phyloP scores from a whole-genome alignment of 2,113 vertebrate species.

The Neopipo cinnamomea region DNA sequence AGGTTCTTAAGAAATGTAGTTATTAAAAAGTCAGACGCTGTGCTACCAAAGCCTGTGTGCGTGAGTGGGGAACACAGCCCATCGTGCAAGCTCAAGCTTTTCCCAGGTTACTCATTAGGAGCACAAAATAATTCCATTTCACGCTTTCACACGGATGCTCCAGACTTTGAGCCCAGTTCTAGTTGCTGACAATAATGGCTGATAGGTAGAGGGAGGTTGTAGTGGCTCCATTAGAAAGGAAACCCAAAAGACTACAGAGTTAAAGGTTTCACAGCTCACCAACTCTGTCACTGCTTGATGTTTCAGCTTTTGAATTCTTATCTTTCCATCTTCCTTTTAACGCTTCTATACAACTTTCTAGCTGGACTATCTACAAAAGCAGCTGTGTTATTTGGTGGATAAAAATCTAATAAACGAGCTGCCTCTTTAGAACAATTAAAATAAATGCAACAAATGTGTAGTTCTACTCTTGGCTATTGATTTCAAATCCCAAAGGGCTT shows the following conservation, averaged over 20 bases:
- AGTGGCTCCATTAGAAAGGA: background rate
- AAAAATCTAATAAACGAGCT: background rate
- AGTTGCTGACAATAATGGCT: background rate
- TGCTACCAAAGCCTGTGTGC: background rate
- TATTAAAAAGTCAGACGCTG: background rate
- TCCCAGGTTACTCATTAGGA: background rate
- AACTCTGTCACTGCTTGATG: background rate
- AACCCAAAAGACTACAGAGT: background rate
- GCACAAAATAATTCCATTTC: background rate
- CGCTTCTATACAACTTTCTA: background rate
- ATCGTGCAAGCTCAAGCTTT: background rate
- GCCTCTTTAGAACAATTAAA: background rate
- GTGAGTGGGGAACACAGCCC: background rate
- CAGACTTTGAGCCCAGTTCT: background rate
- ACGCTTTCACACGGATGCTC: background rate
- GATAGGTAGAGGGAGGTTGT: background rate
- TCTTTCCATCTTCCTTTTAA: background rate
- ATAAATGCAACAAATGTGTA: background rate
- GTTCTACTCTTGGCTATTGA: background rate
- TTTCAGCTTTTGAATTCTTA: background rate
- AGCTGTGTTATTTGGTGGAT: background rate
- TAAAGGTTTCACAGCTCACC: slow-evolving; percentile 15
- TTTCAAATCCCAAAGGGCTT: background rate
- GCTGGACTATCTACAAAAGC: background rate
- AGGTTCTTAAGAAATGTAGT: background rate